Evolutionary conservation across 2,113 vertebrate genomes (phyloP).

Genomic region (Lepus europaeus): DNA sequence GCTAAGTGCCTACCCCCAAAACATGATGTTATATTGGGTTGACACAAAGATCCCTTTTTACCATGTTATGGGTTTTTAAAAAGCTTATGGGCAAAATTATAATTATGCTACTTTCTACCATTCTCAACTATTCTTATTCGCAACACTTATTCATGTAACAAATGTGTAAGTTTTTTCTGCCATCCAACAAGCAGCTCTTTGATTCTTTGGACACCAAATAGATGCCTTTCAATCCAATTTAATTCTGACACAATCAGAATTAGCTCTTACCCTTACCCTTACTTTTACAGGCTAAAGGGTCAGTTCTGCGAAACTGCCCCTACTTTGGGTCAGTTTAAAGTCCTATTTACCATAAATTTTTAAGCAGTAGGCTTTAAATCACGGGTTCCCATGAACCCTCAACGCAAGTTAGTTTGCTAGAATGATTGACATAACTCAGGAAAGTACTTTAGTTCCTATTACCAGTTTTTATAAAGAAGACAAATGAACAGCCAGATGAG

Average conservation of each 20-base stretch:
- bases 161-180: background rate
- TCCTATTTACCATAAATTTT: background rate
- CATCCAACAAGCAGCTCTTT: background rate
- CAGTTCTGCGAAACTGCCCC: too few relatives aligned
- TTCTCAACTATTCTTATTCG: background rate
- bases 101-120: background rate
- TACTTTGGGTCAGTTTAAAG: background rate
- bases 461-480: background rate
- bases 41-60: too few relatives aligned
- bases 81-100: slow-evolving; percentile 7
- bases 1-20: too few relatives aligned
- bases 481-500: background rate
- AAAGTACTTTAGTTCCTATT: background rate
- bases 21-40: too few relatives aligned
- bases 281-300: background rate
- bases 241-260: background rate
- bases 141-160: background rate
- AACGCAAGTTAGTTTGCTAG: background rate
- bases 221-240: background rate
- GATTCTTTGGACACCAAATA: background rate
- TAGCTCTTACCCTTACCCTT: background rate
- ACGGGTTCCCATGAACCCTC: background rate
- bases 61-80: background rate
- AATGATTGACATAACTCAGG: background rate
- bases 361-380: background rate